Evolutionary conservation across 2,888 invertebrate genomes (phyloP).

Genomic region (Oxytorus armatus): DNA sequence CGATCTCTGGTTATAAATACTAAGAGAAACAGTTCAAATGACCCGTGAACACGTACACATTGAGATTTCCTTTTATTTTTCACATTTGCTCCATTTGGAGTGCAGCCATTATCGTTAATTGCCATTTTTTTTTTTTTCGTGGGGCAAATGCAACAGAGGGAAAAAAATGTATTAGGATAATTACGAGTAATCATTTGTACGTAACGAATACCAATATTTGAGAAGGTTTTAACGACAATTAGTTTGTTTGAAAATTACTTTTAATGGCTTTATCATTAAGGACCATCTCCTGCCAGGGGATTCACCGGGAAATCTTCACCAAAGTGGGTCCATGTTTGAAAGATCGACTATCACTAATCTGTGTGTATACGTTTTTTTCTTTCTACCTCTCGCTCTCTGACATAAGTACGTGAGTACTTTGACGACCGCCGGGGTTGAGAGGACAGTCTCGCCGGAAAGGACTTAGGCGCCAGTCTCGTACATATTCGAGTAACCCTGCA

Average conservation of each 20-base stretch:
- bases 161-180: not conserved
- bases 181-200: not conserved
- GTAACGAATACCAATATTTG: not conserved
- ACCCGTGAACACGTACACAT: not conserved
- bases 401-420: constrained; percentile 50
- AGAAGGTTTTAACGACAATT: not conserved
- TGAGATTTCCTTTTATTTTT: not conserved
- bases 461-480: constrained; percentile 58
- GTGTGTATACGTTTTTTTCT: constrained; percentile 17
- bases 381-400: constrained; percentile 3
- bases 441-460: constrained; percentile 47
- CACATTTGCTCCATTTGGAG: not conserved
- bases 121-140: no score
- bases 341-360: constrained; percentile 43
- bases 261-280: constrained; percentile 1
- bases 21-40: constrained; percentile 4
- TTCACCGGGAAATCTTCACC: not conserved
- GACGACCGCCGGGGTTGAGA: constrained; percentile 27
- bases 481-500: not conserved
- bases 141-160: no score
- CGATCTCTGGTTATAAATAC: constrained; percentile 18
- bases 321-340: not conserved
- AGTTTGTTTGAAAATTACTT: not conserved
- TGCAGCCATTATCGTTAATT: no score
- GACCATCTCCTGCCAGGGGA: not conserved